Evolutionary conservation across 2,113 vertebrate species (phyloP), one percentile per base, ranked within the genome.

Genomic region (Malaclemys terrapin): DNA sequence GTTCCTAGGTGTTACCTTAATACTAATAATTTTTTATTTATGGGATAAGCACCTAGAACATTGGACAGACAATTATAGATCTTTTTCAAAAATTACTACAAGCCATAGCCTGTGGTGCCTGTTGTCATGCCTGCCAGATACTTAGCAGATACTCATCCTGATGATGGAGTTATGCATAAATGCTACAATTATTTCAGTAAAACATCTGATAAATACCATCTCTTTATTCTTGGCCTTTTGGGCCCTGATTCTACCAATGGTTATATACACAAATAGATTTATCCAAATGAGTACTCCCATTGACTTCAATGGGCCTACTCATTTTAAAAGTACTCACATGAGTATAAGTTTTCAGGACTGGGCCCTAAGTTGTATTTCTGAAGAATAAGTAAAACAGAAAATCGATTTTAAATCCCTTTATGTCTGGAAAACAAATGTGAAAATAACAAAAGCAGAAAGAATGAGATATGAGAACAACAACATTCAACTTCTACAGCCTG

Each of bases 191-290:
- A 45, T 84, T 94, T 78, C 86, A 65, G 79, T 84, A 82, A 95
- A 91, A 79, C 4, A 6, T 69, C 47, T 3, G 4, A 81, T 83
- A 3, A 85, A 2, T 75, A 57, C 52, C 1, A 59, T 59, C 17
- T 78, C 6, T 92, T 62, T 83, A 69, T 87, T 87, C 82, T 89
- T 82, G 14, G 0, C 3, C 56, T 92, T 90, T 96, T 92, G 6
- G 4, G 27, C 86, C 27, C 22, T 86, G 82, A 84, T 86, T 22
- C 38, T 95, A 10, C 2, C 45, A 82, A 79, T 7, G 3, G 2
- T 42, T 88, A 14, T 13, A 7, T 59, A 2, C 65, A 17, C 59
- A 12, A 72, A 35, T 82, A 88, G 31, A 3, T 9, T 82, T 91
- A 85, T 6, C 29, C 5, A 80, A 1, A 25, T 35, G 78, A 87